Percentiles rank a stretch among this genome's conserved stretches.
Evolutionary conservation across 2,113 vertebrate genomes (phyloP).

Genomic region (Myiozetetes cayanensis): DNA sequence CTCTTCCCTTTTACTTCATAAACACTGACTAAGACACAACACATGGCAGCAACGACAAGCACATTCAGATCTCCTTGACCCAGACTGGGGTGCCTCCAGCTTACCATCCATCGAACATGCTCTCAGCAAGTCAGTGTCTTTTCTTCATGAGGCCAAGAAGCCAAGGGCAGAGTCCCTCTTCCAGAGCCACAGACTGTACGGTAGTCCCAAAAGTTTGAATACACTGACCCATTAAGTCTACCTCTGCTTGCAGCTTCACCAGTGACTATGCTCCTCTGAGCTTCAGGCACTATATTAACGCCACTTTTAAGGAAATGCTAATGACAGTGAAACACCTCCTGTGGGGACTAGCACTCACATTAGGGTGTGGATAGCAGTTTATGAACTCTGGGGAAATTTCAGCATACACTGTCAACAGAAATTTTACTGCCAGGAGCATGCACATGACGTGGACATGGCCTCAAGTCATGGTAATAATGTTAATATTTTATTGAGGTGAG

Average conservation of each 20-base stretch:
- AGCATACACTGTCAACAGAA: background rate
- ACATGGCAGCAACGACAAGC: background rate
- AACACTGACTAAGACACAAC: background rate
- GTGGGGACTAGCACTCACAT: background rate
- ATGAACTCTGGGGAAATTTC: background rate
- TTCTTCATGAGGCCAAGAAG: background rate
- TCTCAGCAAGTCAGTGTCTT: background rate
- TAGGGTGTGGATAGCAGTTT: background rate
- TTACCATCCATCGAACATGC: fast-evolving
- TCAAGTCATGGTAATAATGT: conserved; percentile 24
- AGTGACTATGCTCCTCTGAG: background rate
- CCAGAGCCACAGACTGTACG: background rate
- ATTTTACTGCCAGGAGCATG: background rate
- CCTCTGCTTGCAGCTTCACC: background rate
- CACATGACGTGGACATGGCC: background rate
- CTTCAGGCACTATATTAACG: background rate
- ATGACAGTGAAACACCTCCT: background rate
- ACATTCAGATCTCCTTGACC: background rate
- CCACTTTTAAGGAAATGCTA: background rate
- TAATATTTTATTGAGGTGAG: conserved; percentile 36
- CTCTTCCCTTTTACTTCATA: background rate
- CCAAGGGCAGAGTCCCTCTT: background rate
- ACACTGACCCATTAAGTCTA: background rate
- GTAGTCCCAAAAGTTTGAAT: background rate
- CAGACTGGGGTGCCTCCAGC: background rate